Evolutionary conservation across 1,140 invertebrate species (phyloP), one percentile per base, ranked within the genome.

Genomic region (Drosophila watanabei): DNA sequence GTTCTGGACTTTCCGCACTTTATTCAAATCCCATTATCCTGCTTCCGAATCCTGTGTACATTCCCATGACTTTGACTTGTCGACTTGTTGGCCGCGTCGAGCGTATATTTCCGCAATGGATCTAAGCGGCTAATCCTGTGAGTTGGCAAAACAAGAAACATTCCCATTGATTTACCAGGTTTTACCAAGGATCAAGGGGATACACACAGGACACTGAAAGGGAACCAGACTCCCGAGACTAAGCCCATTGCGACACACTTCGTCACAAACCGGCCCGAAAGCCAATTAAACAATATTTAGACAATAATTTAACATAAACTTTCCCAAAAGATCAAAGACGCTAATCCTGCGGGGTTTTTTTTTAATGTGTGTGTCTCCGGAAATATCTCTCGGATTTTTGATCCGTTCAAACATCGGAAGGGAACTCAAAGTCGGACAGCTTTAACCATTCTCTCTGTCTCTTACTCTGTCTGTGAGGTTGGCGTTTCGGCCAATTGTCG

Each of bases 271-370:
- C 32, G 20, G 39, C n/a, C 33, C 30, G 30, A 35, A 33, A 60
- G 70, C 63, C 75, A 85, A 90, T 85, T 88, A 81, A 52, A 84
- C 62, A 88, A 88, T 88, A 88, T 88, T 85, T 85, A 65, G 61
- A 65, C 79, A 90, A 81, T 20, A 57, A 60, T 58, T 75, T 66
- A 73, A 48, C 58, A 65, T 52, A 68, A 71, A 87, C 77, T 87
- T 86, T 72, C 70, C 80, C 70, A 75, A 68, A 63, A 72, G 71
- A 54, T 51, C 51, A 77, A 63, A 70, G 46, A 66, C 30, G 35
- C 48, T 68, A 56, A 82, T 76, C 60, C 71, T 76, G 52, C 20
- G 11, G 60, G 69, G 48, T 30, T 75, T 75, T 73, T 54, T 35
- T 33, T 20, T 75, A 48, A 41, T 30, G 75, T 62, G 75, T 68